Percentiles rank a stretch among this genome's conserved stretches.
Evolutionary conservation across 2,888 invertebrate genomes (phyloP).

Genomic region (Mechanitis messenoides): DNA sequence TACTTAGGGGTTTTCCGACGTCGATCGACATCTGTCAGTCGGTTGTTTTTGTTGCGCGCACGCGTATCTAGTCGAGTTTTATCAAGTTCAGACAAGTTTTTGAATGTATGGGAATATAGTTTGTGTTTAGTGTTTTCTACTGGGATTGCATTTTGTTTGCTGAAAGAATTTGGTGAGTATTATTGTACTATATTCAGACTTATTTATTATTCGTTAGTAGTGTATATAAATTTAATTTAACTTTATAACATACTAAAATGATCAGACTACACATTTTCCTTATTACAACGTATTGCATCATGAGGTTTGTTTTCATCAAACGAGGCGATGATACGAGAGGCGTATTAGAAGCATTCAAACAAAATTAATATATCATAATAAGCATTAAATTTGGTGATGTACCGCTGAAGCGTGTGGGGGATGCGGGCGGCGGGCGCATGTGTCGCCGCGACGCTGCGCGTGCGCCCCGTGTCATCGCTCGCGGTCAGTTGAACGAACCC

Average conservation of each 20-base stretch:
- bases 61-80: slow-evolving; percentile 55
- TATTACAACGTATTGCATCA: slow-evolving; percentile 31
- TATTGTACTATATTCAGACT: too few relatives aligned
- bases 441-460: slow-evolving; percentile 62
- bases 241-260: too few relatives aligned
- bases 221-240: slow-evolving; percentile 1
- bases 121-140: slow-evolving; percentile 49
- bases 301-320: slow-evolving; percentile 5
- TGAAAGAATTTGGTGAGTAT: slow-evolving; percentile 48
- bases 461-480: slow-evolving; percentile 73
- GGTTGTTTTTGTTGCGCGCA: slow-evolving; percentile 69
- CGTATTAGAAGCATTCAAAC: too few relatives aligned
- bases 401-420: slow-evolving; percentile 16
- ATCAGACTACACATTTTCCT: slow-evolving; percentile 20
- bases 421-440: slow-evolving; percentile 36
- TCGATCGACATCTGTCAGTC: slow-evolving; percentile 63
- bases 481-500: slow-evolving; percentile 77
- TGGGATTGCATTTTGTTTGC: slow-evolving; percentile 63
- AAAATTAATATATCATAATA: too few relatives aligned
- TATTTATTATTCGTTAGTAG: neutral
- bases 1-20: slow-evolving; percentile 71
- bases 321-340: too few relatives aligned
- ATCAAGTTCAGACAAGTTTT: slow-evolving; percentile 69
- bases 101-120: slow-evolving; percentile 35
- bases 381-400: too few relatives aligned